phyloP scores from a whole-genome alignment of 2,888 invertebrate species.

The Rosalia funebris region DNA sequence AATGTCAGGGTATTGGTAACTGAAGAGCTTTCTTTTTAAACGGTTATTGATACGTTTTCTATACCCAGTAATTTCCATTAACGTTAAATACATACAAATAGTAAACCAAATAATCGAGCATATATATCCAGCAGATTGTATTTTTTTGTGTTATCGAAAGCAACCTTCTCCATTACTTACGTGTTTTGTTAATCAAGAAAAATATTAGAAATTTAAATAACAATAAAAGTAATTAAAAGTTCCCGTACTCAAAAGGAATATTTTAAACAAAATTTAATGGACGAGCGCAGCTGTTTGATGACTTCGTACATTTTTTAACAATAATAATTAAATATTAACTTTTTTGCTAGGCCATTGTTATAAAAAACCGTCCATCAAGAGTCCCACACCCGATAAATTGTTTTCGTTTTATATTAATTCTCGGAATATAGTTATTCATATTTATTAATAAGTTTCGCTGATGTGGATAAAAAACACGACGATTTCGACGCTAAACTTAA shows the following conservation, averaged over 20 bases:
- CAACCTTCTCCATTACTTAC: conserved; percentile 13
- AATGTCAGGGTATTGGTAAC: no score
- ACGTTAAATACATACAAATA: background rate
- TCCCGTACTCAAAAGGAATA: conserved; percentile 26
- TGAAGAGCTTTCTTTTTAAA: no score
- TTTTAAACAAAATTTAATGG: conserved; percentile 27
- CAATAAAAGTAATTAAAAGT: conserved; percentile 27
- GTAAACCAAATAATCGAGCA: background rate
- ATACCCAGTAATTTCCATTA: no score
- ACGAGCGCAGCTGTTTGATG: conserved; percentile 32
- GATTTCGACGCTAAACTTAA: conserved; percentile 24
- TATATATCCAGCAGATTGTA: background rate
- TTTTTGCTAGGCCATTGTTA: conserved; percentile 23
- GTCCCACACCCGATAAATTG: conserved; percentile 29
- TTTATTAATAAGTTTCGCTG: conserved; percentile 24
- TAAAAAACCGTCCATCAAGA: conserved; percentile 28
- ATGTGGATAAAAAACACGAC: conserved; percentile 14
- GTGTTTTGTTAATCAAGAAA: conserved; percentile 13
- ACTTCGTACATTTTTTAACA: conserved; percentile 37
- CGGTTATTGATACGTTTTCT: no score
- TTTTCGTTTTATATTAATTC: conserved; percentile 28
- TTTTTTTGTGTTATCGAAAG: background rate
- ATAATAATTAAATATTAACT: conserved; percentile 35
- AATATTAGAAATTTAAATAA: conserved; percentile 22
- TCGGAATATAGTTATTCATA: conserved; percentile 20